These are phyloP conservation scores for Polypterus bichir DNA, from an alignment of 2,113 vertebrate species.

Conservation along the genomic window DNA sequence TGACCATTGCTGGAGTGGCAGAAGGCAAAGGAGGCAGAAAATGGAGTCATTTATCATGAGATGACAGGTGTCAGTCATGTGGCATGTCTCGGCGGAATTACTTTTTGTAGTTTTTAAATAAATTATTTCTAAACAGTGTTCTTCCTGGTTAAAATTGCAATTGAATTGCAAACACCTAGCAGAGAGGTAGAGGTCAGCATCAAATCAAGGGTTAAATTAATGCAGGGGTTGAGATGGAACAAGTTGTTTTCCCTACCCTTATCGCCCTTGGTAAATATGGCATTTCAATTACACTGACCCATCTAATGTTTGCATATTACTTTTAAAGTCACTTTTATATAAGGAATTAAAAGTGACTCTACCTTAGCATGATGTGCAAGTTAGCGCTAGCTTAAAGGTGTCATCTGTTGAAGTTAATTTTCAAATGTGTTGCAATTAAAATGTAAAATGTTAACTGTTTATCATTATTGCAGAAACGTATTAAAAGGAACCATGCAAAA, in stretches of 20 bases:
- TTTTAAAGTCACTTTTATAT: neutral
- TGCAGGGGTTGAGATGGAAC: conserved; percentile 67
- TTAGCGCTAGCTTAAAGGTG: too few species aligned
- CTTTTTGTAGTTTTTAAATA: conserved; percentile 96
- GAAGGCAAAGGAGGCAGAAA: conserved; percentile 98
- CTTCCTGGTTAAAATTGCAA: conserved; percentile 73
- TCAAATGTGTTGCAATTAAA: neutral
- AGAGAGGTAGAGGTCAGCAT: conserved; percentile 59
- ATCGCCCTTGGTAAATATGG: conserved; percentile 73
- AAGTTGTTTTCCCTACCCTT: conserved; percentile 60
- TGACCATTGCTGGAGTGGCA: conserved; percentile 94
- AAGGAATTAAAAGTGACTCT: neutral
- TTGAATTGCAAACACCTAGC: conserved; percentile 71
- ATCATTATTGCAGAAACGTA: conserved; percentile 69
- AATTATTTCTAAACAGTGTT: conserved; percentile 91
- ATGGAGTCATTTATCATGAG: conserved; percentile 99
- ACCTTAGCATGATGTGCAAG: too few species aligned
- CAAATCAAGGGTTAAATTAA: conserved; percentile 69
- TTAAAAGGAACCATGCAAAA: conserved; percentile 75
- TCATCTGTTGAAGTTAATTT: neutral
- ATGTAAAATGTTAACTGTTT: neutral
- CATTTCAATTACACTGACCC: conserved; percentile 79
- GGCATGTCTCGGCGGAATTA: conserved; percentile 85
- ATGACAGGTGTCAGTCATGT: conserved; percentile 98
- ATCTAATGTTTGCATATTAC: conserved; percentile 53